A percentile compares a stretch with the other conserved stretches of the same genome.
phyloP scores from a whole-genome alignment of 2,113 vertebrate genomes.

The Hippocampus mohnikei region DNA sequence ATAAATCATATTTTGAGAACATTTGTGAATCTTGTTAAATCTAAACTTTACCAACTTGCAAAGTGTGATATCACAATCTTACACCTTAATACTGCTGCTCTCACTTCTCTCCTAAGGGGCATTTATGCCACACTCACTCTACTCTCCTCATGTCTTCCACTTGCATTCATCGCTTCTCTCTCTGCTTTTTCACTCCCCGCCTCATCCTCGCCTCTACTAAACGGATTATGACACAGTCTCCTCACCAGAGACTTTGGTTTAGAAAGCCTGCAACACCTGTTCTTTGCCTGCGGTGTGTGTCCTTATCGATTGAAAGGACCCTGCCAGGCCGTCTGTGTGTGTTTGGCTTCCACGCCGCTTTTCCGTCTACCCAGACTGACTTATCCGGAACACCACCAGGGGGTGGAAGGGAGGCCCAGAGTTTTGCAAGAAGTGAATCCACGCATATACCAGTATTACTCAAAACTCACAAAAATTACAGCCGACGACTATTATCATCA shows the following conservation, averaged over 20 bases:
- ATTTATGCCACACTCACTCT: conserved; percentile 5
- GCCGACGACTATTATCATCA: no score
- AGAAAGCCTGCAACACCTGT: conserved; percentile 53
- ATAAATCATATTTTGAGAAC: neutral
- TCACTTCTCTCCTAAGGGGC: neutral
- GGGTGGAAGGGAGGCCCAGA: conserved; percentile 42
- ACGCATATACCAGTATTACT: neutral
- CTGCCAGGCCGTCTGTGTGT: conserved; percentile 41
- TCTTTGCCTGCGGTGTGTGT: conserved; percentile 51
- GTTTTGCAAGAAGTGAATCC: conserved; percentile 35
- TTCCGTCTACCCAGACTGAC: conserved; percentile 40
- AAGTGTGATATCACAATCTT: neutral
- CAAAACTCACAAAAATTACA: no score
- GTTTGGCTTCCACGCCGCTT: conserved; percentile 45
- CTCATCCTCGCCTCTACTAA: conserved; percentile 30
- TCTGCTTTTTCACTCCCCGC: neutral
- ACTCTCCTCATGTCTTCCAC: conserved; percentile 7
- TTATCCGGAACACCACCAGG: conserved; percentile 43
- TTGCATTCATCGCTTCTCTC: neutral
- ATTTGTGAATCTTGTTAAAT: neutral
- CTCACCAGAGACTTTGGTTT: conserved; percentile 46
- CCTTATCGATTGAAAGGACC: conserved; percentile 58
- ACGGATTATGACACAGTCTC: conserved; percentile 39
- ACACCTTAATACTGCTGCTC: neutral
- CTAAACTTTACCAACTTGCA: conserved; percentile 4